phyloP scores from a whole-genome alignment of 2,888 invertebrate genomes.

The Hyppa rectilinea region DNA sequence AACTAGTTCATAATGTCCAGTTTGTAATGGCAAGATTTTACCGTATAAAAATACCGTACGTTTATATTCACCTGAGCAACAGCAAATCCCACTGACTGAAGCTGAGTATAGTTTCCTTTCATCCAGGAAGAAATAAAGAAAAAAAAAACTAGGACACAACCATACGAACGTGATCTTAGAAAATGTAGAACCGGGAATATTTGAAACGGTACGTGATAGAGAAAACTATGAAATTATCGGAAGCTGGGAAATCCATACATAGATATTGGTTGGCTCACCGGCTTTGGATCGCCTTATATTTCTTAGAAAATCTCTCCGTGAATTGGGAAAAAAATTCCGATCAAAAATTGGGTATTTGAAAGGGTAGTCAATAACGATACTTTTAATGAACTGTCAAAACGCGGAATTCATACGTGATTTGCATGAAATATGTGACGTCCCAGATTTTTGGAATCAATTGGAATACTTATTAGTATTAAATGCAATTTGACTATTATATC shows the following conservation, averaged over 20 bases:
- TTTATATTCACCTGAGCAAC: background rate
- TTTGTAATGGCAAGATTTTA: no score
- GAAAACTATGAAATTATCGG: constrained; percentile 24
- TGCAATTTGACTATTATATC: no score
- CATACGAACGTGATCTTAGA: constrained; percentile 41
- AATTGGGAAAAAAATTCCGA: constrained; percentile 24
- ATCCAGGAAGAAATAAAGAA: constrained; percentile 14
- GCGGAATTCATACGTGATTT: no score
- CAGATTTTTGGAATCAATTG: no score
- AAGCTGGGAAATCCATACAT: constrained; percentile 31
- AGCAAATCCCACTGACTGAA: background rate
- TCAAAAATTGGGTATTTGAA: no score
- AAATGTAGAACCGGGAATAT: constrained; percentile 40
- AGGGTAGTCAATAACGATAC: no score
- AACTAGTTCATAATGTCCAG: no score
- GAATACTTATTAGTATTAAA: no score
- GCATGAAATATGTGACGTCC: no score
- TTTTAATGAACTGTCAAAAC: no score
- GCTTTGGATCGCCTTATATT: background rate
- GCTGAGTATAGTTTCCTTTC: background rate
- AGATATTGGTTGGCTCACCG: constrained; percentile 14
- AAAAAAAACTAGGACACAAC: constrained; percentile 36
- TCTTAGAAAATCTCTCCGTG: constrained; percentile 18
- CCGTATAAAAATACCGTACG: no score
- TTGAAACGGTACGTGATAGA: constrained; percentile 44